Conservation (phyloP, 2,888 invertebrate species). For the Tethea ocularis region DNA sequence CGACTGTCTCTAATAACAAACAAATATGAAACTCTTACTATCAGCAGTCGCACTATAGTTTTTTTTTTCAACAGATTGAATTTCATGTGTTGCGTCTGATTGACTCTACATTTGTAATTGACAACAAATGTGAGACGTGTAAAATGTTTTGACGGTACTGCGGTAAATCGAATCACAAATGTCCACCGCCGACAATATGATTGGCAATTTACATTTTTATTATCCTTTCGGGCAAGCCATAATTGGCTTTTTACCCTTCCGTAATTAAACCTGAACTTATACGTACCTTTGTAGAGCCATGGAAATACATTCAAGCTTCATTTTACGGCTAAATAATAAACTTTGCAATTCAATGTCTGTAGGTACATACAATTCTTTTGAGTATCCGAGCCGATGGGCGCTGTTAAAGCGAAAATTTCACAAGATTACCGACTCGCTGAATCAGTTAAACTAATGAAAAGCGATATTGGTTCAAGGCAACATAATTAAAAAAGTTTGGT, state of each 20-base stretch:
- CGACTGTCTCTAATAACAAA: too few species aligned
- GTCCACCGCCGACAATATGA: slow-evolving; percentile 41
- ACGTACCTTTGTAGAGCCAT: slow-evolving; percentile 18
- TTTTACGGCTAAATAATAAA: slow-evolving; percentile 6
- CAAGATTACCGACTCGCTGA: slow-evolving; percentile 24
- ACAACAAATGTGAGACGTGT: slow-evolving; percentile 10
- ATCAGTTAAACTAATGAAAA: slow-evolving; percentile 24
- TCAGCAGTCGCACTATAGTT: too few species aligned
- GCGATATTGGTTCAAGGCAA: slow-evolving; percentile 40
- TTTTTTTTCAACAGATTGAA: too few species aligned
- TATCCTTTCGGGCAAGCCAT: slow-evolving; percentile 39
- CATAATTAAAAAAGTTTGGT: slow-evolving; percentile 52
- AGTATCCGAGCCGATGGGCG: neutral
- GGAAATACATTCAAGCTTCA: slow-evolving; percentile 17
- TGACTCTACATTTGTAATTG: neutral
- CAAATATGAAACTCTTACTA: too few species aligned
- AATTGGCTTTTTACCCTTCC: slow-evolving; percentile 40
- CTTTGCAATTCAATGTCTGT: neutral
- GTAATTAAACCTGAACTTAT: slow-evolving; percentile 29
- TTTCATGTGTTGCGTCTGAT: neutral
- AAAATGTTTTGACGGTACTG: slow-evolving; percentile 29
- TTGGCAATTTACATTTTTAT: slow-evolving; percentile 58
- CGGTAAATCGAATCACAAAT: slow-evolving; percentile 35
- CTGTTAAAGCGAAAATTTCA: slow-evolving; percentile 27
- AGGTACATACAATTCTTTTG: neutral